Evolutionary conservation across 2,888 invertebrate species (phyloP), one percentile per base, ranked within the genome.

Genomic region (Sarcophaga carnaria): DNA sequence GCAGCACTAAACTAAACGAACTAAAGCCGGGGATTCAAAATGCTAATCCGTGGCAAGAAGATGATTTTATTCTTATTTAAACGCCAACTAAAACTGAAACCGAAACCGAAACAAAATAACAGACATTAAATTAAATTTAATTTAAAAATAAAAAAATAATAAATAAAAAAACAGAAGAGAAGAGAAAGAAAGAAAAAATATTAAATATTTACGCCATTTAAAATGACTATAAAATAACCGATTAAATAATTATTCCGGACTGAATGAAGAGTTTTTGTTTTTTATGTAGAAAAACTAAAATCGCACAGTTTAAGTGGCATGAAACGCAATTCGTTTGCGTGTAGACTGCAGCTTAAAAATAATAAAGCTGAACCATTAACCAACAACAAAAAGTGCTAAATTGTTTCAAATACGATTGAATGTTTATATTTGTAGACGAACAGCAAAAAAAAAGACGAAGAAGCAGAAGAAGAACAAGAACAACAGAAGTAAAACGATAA

Each of bases 51-150:
- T 14, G n/a, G 17, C 37, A 4, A 0, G n/a, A 66, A 49, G 66
- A 27, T 64, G 66, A 25, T 64, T 60, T 64, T 77, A 83, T 77
- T 83, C 60, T 71, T 54, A 64, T 85, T 59, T 75, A 59, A 54
- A 54, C 12, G 17, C 17, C 54, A 54, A 49, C 12, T 4, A 49
- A 54, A 54, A 54, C 54, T 8, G 2, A 37, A 37, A 54, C 54
- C 17, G 37, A 37, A 67, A 74, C 60, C 17, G 37, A 37, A 67
- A 74, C 60, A 62, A 81, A 87, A 87, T 78, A 84, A 79, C 81
- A 81, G 78, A 60, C 85, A 85, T 89, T 90, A 91, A 91, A 91
- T 90, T 90, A 89, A 92, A 14, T 4, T 83, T 83, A 87, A 87
- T 87, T 87, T 85, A 75, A 82, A 37, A 37, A 37, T 8, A 10